phyloP scores from a whole-genome alignment of 2,888 invertebrate species.

The Polymixis lichenea region DNA sequence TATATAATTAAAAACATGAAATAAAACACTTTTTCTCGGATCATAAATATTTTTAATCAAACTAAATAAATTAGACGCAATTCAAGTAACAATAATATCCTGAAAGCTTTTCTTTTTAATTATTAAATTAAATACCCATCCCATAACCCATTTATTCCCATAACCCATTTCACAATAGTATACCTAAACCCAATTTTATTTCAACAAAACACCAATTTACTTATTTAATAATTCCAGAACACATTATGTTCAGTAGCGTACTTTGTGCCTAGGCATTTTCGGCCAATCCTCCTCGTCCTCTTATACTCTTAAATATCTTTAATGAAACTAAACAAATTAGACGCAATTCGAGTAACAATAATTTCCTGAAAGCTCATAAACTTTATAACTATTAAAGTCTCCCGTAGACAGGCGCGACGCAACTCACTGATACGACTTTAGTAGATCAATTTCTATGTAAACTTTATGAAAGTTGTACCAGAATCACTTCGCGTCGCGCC shows the following conservation, averaged over 20 bases:
- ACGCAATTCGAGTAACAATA: background rate
- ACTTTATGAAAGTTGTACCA: no score
- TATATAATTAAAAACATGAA: background rate
- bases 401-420: no score
- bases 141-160: background rate
- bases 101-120: background rate
- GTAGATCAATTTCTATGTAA: no score
- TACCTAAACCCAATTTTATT: background rate
- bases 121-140: background rate
- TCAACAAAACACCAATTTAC: background rate
- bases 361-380: background rate
- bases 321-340: constrained; percentile 9
- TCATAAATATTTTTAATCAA: constrained; percentile 9
- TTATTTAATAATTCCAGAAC: background rate
- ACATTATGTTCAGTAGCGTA: background rate
- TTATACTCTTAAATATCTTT: background rate
- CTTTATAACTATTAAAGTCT: background rate
- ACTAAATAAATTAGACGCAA: background rate
- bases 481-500: no score
- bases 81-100: constrained; percentile 3
- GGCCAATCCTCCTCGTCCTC: no score
- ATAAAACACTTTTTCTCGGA: background rate
- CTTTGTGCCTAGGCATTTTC: no score
- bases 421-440: no score
- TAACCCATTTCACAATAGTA: background rate